These are phyloP conservation scores for Periophthalmus modestus DNA, from an alignment of 2,113 vertebrate species.

Conservation along the genomic window DNA sequence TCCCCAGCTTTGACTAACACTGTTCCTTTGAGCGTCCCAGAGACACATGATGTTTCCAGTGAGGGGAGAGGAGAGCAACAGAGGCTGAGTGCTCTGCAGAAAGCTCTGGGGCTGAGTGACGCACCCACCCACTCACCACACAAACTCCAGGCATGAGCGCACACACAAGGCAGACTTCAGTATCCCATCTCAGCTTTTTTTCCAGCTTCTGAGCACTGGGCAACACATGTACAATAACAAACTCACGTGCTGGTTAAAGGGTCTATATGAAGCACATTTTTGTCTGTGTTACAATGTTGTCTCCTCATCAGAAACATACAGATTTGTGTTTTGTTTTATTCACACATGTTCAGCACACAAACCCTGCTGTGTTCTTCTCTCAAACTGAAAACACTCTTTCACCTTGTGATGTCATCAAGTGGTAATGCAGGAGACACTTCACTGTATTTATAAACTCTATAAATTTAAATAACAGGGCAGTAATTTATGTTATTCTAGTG, in stretches of 20 bases:
- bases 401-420: too few relatives aligned
- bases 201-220: conserved; percentile 6
- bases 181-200: conserved; percentile 31
- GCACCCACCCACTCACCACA: conserved; percentile 72
- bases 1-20: conserved; percentile 48
- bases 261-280: not conserved
- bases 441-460: too few relatives aligned
- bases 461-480: too few relatives aligned
- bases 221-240: conserved; percentile 12
- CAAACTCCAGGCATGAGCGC: conserved; percentile 58
- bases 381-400: too few relatives aligned
- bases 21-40: conserved; percentile 59
- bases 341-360: too few relatives aligned
- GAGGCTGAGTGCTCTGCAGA: conserved; percentile 54
- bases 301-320: too few relatives aligned
- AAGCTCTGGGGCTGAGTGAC: conserved; percentile 54
- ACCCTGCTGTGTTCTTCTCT: too few relatives aligned
- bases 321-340: too few relatives aligned
- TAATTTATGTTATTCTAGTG: too few relatives aligned
- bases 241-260: conserved; percentile 33
- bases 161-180: conserved; percentile 40
- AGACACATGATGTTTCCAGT: conserved; percentile 73
- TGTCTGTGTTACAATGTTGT: not conserved
- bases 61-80: conserved; percentile 50
- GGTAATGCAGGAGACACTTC: too few relatives aligned